Conservation (phyloP, 2,888 invertebrate genomes). For the Liodrosophila aerea region DNA sequence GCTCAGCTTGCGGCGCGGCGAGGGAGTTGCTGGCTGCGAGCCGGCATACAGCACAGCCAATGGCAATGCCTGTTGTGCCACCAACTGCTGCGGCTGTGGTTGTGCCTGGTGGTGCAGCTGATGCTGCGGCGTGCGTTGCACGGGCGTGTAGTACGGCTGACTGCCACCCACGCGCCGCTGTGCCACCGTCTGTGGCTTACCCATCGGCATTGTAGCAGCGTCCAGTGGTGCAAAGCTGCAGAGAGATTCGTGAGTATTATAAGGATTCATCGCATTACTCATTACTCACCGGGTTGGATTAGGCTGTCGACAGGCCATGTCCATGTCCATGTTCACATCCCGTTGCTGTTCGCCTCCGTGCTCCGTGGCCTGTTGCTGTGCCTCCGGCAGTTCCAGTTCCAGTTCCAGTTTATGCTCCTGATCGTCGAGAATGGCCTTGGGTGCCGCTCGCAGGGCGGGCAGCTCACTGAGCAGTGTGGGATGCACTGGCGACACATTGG, state of each 20-base stretch:
- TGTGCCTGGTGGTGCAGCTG: conserved; percentile 43
- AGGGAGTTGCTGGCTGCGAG: conserved; percentile 85
- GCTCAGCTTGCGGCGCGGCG: conserved; percentile 89
- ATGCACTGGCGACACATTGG: conserved; percentile 92
- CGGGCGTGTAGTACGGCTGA: conserved; percentile 66
- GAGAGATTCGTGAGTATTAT: background rate
- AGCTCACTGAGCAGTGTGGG: conserved; percentile 86
- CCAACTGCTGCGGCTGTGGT: conserved; percentile 80
- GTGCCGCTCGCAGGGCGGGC: conserved; percentile 84
- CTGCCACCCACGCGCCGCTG: conserved; percentile 66
- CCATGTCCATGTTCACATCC: no score
- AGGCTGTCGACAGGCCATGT: background rate
- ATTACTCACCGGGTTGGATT: conserved; percentile 23
- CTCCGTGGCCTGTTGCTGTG: background rate
- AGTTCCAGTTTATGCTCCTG: conserved; percentile 10
- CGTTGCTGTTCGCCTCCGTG: conserved; percentile 6
- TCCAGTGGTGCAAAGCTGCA: conserved; percentile 76
- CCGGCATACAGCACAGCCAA: conserved; percentile 83
- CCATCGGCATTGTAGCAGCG: background rate
- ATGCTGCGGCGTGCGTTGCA: conserved; percentile 66
- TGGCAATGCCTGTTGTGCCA: conserved; percentile 81
- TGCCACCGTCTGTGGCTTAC: conserved; percentile 52
- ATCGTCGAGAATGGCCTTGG: conserved; percentile 50
- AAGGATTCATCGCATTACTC: no score
- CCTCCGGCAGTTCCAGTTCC: conserved; percentile 3